Conservation (phyloP, 2,797 vertebrate genomes). For the Phrynocephalus vlangalii region DNA sequence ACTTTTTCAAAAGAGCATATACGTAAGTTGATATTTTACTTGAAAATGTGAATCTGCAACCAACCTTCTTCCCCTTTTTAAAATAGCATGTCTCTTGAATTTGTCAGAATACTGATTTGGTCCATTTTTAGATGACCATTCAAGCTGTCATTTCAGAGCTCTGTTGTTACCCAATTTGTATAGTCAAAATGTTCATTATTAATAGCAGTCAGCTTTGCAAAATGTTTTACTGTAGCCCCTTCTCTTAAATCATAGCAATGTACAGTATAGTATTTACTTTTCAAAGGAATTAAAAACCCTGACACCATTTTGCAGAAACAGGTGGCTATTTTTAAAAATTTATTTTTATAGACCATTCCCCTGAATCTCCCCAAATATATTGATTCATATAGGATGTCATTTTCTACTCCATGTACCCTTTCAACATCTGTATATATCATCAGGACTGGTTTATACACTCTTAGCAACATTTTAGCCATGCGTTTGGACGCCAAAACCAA, state of each 20-base stretch:
- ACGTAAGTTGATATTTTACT: not conserved
- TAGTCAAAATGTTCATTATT: not conserved
- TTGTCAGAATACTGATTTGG: slow-evolving; percentile 8
- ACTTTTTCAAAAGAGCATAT: not conserved
- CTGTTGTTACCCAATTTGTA: not conserved
- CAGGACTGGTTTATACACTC: not conserved
- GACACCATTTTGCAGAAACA: not conserved
- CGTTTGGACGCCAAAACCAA: not conserved
- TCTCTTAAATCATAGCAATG: not conserved
- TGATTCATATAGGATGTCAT: not conserved
- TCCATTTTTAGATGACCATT: not conserved
- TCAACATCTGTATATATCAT: not conserved
- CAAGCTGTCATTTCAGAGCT: slow-evolving; percentile 1
- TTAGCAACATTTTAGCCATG: not conserved
- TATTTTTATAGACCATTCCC: not conserved
- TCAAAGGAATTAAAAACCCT: not conserved
- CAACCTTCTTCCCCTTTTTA: not conserved
- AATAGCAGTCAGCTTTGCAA: not conserved
- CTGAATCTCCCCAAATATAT: not conserved
- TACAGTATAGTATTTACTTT: not conserved
- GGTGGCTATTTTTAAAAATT: too few species aligned
- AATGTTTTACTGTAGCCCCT: not conserved
- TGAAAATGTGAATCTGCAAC: not conserved
- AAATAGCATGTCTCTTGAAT: slow-evolving; percentile 4
- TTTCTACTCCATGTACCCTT: not conserved